Conservation (phyloP, 2,888 invertebrate species). For the Stenodema calcarata region DNA sequence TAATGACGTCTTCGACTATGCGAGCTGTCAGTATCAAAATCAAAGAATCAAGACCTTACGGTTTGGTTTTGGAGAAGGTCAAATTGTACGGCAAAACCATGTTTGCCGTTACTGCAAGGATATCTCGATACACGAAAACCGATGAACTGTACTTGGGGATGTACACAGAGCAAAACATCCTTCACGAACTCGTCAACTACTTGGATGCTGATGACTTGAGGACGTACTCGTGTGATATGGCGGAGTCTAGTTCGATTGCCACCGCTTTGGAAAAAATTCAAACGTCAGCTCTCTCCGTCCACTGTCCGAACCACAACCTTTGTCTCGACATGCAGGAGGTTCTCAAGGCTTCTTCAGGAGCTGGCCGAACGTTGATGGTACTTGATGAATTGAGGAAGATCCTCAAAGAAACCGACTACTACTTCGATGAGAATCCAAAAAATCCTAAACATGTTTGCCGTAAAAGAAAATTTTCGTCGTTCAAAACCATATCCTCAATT, state of each 20-base stretch:
- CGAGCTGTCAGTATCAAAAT: conserved; percentile 14
- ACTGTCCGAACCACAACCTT: background rate
- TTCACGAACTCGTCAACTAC: conserved; percentile 22
- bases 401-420: background rate
- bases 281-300: background rate
- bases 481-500: background rate
- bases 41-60: conserved; percentile 11
- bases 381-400: background rate
- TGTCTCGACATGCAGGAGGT: background rate
- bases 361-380: background rate
- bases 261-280: conserved; percentile 4
- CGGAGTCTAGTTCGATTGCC: background rate
- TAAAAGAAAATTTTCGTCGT: background rate
- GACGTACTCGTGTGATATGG: background rate
- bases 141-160: conserved; percentile 31
- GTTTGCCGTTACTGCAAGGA: conserved; percentile 21
- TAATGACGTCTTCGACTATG: conserved; percentile 24
- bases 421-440: background rate
- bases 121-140: background rate
- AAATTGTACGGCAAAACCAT: background rate
- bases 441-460: background rate
- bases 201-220: conserved; percentile 16
- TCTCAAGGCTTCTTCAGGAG: background rate
- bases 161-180: conserved; percentile 26
- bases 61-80: conserved; percentile 33